phyloP scores from a whole-genome alignment of 2,888 invertebrate species.

The Nebria brevicollis region DNA sequence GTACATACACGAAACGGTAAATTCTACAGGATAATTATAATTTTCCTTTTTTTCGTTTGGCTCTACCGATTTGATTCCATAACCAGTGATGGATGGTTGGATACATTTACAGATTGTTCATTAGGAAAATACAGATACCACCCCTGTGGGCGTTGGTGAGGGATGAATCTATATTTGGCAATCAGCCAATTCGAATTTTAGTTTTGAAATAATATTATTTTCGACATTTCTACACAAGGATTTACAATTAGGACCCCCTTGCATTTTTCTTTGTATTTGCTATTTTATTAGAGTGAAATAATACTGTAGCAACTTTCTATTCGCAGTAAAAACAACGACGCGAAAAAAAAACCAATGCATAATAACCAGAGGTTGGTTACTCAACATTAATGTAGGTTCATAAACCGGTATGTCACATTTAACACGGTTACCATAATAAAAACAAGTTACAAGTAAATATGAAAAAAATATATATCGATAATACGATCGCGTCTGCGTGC shows the following conservation, averaged over 20 bases:
- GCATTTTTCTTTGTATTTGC: no score
- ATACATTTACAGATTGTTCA: neutral
- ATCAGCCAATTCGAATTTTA: neutral
- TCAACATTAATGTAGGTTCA: no score
- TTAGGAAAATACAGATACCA: neutral
- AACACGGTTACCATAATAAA: no score
- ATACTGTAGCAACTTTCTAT: no score
- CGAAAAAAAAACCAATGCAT: no score
- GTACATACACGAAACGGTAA: no score
- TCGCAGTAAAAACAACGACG: no score
- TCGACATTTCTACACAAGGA: neutral
- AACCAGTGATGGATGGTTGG: neutral
- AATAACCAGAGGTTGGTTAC: no score
- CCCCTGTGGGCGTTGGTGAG: neutral
- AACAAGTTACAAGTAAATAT: no score
- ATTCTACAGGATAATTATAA: neutral
- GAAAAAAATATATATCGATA: neutral
- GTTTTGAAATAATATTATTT: neutral
- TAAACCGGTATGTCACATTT: no score
- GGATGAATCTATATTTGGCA: neutral
- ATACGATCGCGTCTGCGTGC: neutral
- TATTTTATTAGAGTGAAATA: no score
- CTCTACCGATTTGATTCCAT: neutral
- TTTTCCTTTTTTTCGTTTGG: neutral
- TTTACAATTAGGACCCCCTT: no score